These are phyloP conservation scores for Tillus elongatus DNA, from an alignment of 2,888 invertebrate genomes.

Conservation along the genomic window DNA sequence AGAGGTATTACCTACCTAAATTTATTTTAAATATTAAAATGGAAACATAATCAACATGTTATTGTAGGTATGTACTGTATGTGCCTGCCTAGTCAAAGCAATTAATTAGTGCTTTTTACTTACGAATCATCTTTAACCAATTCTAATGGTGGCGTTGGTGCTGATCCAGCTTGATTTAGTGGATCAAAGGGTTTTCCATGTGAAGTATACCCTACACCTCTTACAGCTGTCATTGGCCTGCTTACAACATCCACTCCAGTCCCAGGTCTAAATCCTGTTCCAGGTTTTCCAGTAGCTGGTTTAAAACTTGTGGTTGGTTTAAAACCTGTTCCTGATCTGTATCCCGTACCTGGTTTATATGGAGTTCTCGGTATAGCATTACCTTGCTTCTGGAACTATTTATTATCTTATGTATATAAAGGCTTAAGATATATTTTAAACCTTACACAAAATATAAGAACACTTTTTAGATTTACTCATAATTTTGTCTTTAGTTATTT, in stretches of 20 bases:
- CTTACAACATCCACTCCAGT: slow-evolving; percentile 37
- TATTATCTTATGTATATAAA: too few relatives aligned
- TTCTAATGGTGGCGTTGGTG: slow-evolving; percentile 53
- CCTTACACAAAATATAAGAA: background rate
- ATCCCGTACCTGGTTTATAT: slow-evolving; percentile 28
- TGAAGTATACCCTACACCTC: slow-evolving; percentile 93
- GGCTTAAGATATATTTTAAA: too few relatives aligned
- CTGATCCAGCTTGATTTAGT: slow-evolving; percentile 55
- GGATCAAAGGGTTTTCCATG: slow-evolving; percentile 65
- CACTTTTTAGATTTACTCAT: background rate
- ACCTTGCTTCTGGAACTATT: slow-evolving; percentile 30
- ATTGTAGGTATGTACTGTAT: too few relatives aligned
- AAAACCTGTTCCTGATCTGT: slow-evolving; percentile 30
- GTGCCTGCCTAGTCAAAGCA: too few relatives aligned
- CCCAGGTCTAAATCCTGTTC: slow-evolving; percentile 29
- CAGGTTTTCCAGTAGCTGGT: slow-evolving; percentile 22
- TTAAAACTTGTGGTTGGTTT: slow-evolving; percentile 32
- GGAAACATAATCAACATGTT: too few relatives aligned
- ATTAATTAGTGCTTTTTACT: slow-evolving; percentile 28
- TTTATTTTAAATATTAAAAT: too few relatives aligned
- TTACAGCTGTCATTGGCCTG: slow-evolving; percentile 92
- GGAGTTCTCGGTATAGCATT: slow-evolving; percentile 29
- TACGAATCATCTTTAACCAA: slow-evolving; percentile 72
- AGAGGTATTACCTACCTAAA: too few relatives aligned
- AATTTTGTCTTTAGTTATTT: too few relatives aligned